Conservation (phyloP, 1,140 invertebrate genomes). For the Linepithema humile region DNA sequence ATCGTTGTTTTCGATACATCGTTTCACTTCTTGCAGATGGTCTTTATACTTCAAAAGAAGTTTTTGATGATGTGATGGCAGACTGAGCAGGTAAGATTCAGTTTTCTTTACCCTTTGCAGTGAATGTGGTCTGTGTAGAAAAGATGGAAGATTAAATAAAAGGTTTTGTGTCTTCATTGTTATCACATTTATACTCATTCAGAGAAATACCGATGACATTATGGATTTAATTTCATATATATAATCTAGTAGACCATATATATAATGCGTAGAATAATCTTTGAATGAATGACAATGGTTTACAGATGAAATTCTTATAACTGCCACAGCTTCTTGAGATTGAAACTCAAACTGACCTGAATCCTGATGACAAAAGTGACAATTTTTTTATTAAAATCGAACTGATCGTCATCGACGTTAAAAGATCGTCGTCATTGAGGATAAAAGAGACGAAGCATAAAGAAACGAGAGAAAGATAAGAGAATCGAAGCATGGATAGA, state of each 20-base stretch:
- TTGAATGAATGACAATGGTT: not conserved
- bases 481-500: not conserved
- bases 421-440: not conserved
- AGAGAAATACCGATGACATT: not conserved
- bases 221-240: not conserved
- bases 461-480: not conserved
- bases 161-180: not conserved
- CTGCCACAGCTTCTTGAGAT: too few relatives aligned
- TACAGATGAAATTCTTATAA: not conserved
- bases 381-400: not conserved
- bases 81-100: conserved; percentile 89
- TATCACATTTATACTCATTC: not conserved
- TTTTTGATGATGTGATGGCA: conserved; percentile 91
- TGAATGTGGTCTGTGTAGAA: conserved; percentile 85
- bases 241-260: too few relatives aligned
- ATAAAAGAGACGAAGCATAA: conserved; percentile 12
- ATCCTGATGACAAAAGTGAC: too few relatives aligned
- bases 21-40: conserved; percentile 90
- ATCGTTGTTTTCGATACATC: conserved; percentile 94
- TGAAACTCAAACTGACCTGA: too few relatives aligned
- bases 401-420: not conserved
- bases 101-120: conserved; percentile 89
- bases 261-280: too few relatives aligned
- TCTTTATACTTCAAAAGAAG: conserved; percentile 90
- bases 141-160: not conserved